Conservation (phyloP, 2,888 invertebrate genomes). For the Andrena flavipes region DNA sequence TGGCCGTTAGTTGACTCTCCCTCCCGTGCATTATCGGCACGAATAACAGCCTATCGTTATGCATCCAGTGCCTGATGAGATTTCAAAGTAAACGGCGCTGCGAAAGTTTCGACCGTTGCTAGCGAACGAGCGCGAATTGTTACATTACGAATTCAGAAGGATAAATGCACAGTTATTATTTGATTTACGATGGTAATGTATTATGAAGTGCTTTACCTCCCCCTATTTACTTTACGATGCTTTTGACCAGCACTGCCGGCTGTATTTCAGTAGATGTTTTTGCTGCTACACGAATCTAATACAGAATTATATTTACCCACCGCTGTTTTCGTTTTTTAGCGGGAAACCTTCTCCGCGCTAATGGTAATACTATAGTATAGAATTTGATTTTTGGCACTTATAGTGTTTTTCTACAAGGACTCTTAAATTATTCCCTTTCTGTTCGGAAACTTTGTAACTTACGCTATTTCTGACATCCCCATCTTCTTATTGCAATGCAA, state of each 20-base stretch:
- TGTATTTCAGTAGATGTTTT: neutral
- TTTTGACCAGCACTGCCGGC: neutral
- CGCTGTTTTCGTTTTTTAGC: too few relatives aligned
- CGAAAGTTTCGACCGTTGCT: neutral
- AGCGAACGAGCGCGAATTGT: neutral
- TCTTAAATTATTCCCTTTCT: too few relatives aligned
- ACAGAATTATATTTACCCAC: too few relatives aligned
- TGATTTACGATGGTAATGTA: neutral
- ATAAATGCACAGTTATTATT: slow-evolving; percentile 2
- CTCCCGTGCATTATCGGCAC: neutral
- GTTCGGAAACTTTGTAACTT: too few relatives aligned
- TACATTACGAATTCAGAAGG: neutral
- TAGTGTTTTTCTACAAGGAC: too few relatives aligned
- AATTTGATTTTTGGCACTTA: too few relatives aligned
- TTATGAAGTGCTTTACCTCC: neutral
- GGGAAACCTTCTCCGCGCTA: too few relatives aligned
- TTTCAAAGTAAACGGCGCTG: neutral
- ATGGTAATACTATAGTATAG: too few relatives aligned
- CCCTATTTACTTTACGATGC: neutral
- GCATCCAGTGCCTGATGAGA: slow-evolving; percentile 1
- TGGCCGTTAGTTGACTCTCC: neutral
- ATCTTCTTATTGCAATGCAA: too few relatives aligned
- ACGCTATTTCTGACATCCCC: too few relatives aligned
- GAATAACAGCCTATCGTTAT: neutral
- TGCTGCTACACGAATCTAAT: too few relatives aligned